phyloP scores from a whole-genome alignment of 2,797 vertebrate species.

The Pogonophryne albipinna region DNA sequence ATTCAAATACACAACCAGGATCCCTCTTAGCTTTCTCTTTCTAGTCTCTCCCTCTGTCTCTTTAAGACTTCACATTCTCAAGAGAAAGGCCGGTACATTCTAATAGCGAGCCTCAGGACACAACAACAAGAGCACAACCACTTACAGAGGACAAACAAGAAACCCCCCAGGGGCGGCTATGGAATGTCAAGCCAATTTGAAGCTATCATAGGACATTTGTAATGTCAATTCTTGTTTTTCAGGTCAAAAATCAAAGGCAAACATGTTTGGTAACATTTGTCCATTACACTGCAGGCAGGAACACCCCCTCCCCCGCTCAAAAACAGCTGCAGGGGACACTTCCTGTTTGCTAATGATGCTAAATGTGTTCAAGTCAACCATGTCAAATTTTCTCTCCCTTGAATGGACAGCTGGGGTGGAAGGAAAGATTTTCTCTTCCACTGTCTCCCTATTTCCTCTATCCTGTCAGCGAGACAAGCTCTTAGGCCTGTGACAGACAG shows the following conservation, averaged over 20 bases:
- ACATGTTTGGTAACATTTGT: constrained; percentile 81
- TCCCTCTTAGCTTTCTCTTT: constrained; percentile 54
- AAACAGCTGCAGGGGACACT: constrained; percentile 89
- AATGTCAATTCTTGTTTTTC: constrained; percentile 83
- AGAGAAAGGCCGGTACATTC: constrained; percentile 71
- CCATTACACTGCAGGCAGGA: constrained; percentile 80
- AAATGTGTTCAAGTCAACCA: constrained; percentile 88
- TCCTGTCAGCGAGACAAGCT: constrained; percentile 48
- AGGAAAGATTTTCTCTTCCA: constrained; percentile 53
- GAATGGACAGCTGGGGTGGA: constrained; percentile 80
- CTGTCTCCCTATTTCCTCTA: constrained; percentile 32
- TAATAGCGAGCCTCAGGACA: constrained; percentile 75
- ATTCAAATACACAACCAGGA: constrained; percentile 77
- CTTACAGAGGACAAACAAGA: constrained; percentile 82
- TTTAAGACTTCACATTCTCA: constrained; percentile 70
- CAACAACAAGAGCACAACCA: constrained; percentile 75
- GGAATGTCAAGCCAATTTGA: constrained; percentile 84
- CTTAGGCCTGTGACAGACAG: constrained; percentile 39
- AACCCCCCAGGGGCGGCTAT: constrained; percentile 67
- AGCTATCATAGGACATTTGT: constrained; percentile 82
- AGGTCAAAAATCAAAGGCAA: constrained; percentile 85
- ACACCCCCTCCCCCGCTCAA: constrained; percentile 57
- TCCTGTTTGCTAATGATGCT: constrained; percentile 89
- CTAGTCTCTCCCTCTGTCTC: constrained; percentile 55
- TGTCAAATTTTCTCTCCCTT: constrained; percentile 82